phyloP scores from a whole-genome alignment of 2,888 invertebrate genomes.

The Ophion ellenae region DNA sequence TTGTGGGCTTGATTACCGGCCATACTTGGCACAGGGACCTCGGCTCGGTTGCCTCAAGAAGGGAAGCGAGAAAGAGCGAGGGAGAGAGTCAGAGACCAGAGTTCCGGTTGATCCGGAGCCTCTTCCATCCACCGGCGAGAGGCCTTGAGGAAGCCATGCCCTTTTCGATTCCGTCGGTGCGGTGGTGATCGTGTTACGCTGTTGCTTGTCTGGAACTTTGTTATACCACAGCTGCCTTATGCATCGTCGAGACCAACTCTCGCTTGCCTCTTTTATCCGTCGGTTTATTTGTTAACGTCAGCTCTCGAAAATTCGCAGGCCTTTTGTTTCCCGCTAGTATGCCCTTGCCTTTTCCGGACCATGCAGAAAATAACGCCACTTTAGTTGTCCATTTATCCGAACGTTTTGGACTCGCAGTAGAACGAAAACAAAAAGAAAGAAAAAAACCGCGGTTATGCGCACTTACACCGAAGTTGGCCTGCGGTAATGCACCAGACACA shows the following conservation, averaged over 20 bases:
- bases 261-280: slow-evolving; percentile 36
- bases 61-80: neutral
- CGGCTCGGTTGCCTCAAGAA: neutral
- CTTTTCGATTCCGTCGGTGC: slow-evolving; percentile 38
- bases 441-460: neutral
- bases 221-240: slow-evolving; percentile 31
- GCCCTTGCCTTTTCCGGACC: neutral
- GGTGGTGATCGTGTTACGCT: slow-evolving; percentile 3
- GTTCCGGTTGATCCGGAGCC: slow-evolving; percentile 28
- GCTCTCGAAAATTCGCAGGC: slow-evolving; percentile 3
- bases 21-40: slow-evolving; percentile 33
- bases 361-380: neutral
- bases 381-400: slow-evolving; percentile 27
- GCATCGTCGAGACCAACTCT: slow-evolving; percentile 11
- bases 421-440: neutral
- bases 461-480: neutral
- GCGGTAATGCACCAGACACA: slow-evolving; percentile 12
- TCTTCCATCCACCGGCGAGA: slow-evolving; percentile 37
- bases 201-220: slow-evolving; percentile 51
- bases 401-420: slow-evolving; percentile 1
- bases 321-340: neutral
- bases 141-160: slow-evolving; percentile 51
- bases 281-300: slow-evolving; percentile 54
- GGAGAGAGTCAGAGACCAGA: slow-evolving; percentile 8
- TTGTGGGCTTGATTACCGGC: slow-evolving; percentile 58